phyloP scores from a whole-genome alignment of 2,113 vertebrate species.

The Thomomys bottae region DNA sequence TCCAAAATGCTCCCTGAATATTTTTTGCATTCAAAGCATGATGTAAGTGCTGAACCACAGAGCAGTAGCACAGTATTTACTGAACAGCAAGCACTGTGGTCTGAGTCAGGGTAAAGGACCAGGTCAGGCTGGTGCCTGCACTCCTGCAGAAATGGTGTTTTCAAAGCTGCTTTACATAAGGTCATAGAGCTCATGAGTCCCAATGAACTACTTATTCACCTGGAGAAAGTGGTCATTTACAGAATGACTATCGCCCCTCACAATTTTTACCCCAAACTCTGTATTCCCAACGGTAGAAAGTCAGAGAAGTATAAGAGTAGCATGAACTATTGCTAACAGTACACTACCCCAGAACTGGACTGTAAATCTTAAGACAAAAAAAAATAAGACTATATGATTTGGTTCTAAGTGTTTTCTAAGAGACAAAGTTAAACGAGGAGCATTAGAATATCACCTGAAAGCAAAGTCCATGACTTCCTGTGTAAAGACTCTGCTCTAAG shows the following conservation, averaged over 20 bases:
- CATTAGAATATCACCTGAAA: neutral
- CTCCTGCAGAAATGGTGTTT: neutral
- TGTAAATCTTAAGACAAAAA: neutral
- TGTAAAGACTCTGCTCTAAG: neutral
- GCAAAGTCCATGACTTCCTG: neutral
- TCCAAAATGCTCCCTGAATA: neutral
- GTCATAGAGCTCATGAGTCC: neutral
- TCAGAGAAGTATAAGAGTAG: neutral
- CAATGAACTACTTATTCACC: neutral
- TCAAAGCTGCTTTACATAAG: neutral
- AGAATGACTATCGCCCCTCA: neutral
- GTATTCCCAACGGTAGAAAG: neutral
- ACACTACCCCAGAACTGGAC: neutral
- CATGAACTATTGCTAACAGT: neutral
- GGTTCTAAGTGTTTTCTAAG: neutral
- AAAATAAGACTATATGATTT: neutral
- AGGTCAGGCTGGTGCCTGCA: neutral
- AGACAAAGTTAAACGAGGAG: constrained; percentile 33
- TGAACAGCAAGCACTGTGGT: too few species aligned
- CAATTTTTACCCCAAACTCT: constrained; percentile 3
- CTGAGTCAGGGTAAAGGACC: neutral
- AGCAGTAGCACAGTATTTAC: too few species aligned
- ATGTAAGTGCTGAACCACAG: neutral
- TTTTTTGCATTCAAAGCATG: neutral
- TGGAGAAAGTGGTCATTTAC: neutral